Evolutionary conservation across 2,113 vertebrate genomes (phyloP).

Genomic region (Tringa solitaria): DNA sequence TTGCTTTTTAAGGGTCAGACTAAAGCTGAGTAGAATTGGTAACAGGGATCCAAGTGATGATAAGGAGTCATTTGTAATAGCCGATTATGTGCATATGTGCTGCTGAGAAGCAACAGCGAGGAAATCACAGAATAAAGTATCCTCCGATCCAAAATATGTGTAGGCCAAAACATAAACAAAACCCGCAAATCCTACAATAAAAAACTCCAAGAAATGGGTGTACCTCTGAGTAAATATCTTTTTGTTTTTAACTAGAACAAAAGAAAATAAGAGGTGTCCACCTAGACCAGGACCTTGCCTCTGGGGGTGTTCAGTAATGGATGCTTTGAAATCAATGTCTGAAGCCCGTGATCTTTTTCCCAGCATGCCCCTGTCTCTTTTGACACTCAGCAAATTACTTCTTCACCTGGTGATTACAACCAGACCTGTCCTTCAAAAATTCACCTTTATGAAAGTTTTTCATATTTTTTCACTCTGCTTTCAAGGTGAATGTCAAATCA

Average conservation of each 20-base stretch:
- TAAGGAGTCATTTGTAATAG: neutral
- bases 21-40: neutral
- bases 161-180: neutral
- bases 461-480: neutral
- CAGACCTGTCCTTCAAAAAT: neutral
- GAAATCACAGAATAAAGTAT: neutral
- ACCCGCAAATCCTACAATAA: neutral
- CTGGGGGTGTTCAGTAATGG: neutral
- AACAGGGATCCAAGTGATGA: neutral
- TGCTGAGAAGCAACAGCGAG: neutral
- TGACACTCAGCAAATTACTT: neutral
- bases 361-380: neutral
- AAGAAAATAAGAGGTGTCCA: neutral
- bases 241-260: neutral
- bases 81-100: neutral
- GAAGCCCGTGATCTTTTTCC: neutral
- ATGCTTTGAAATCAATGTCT: neutral
- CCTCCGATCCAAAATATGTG: neutral
- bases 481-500: neutral
- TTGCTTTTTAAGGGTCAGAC: neutral
- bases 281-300: neutral
- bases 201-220: accelerated
- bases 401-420: neutral
- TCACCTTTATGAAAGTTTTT: neutral
- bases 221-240: neutral